A percentile compares a stretch with the other conserved stretches of the same genome.
Conservation (phyloP, 1,140 invertebrate species). For the Pararge aegeria region DNA sequence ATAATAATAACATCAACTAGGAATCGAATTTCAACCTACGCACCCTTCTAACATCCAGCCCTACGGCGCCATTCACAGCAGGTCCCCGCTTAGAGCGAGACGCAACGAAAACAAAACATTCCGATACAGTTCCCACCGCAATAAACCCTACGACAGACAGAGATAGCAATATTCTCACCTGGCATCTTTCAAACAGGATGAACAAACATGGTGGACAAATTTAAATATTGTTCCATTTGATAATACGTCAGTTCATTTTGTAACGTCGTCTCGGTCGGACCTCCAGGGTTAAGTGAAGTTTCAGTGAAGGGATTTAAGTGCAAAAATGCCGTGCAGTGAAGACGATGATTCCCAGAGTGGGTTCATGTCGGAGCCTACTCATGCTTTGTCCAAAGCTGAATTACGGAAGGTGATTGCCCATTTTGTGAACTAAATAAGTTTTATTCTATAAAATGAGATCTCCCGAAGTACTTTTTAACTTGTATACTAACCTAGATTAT, state of each 20-base stretch:
- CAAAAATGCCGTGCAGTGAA: conserved; percentile 69
- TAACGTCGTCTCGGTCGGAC: conserved; percentile 32
- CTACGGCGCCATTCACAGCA: conserved; percentile 55
- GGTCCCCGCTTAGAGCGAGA: conserved; percentile 63
- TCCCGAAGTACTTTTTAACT: no score
- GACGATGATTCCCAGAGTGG: conserved; percentile 71
- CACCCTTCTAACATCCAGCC: conserved; percentile 32
- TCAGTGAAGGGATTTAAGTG: conserved; percentile 18
- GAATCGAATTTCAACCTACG: conserved; percentile 50
- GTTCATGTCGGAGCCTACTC: conserved; percentile 52
- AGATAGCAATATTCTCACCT: conserved; percentile 38
- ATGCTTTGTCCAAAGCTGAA: conserved; percentile 65
- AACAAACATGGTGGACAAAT: conserved; percentile 52
- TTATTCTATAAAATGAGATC: conserved; percentile 3
- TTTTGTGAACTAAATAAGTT: conserved; percentile 6
- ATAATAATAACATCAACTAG: not conserved
- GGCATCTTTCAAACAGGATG: conserved; percentile 48
- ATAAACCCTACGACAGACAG: conserved; percentile 33
- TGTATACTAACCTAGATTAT: no score
- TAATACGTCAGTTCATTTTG: conserved; percentile 41
- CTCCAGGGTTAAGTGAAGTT: conserved; percentile 27
- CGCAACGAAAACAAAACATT: conserved; percentile 77
- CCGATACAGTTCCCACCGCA: conserved; percentile 73
- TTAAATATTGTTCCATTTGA: conserved; percentile 57
- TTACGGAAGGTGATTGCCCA: conserved; percentile 58